Base-by-base conservation (phyloP, 2,113 vertebrate genomes). In the Peromyscus leucopus region DNA sequence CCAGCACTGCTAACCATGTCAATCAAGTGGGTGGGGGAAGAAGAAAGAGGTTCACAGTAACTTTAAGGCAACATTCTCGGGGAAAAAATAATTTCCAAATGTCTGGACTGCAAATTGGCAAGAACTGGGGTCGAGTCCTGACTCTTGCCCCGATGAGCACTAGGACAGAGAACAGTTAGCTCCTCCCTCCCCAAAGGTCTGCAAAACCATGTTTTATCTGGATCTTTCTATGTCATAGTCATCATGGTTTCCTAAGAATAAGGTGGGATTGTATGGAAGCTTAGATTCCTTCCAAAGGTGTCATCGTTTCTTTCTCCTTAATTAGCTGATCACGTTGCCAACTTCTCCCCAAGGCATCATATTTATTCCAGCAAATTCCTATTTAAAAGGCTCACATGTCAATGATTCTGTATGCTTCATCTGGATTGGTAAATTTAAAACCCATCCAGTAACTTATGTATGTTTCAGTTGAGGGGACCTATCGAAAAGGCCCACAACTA, bases 251-350 rank as follows among this genome's bases (percentile, higher is more conserved):
- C 97, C 83, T 79, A 95, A 95, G 94, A 96, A 83, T 61, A 79
- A 90, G 96, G 69, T 93, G 91, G 96, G 97, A 92, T 97, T 97
- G 93, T 28, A 90, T 69, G 75, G 91, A 91, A 93, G 89, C 94
- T 95, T 61, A 98, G 95, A 97, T 97, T 96, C 93, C 87, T 97
- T 98, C 96, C 97, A 97, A 97, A 97, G 96, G 89, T 96, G 95
- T 92, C 96, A 90, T 96, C 93, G 36, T 93, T 96, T 95, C 91
- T 90, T 85, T 94, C 87, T 89, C 71, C 96, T 97, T 98, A 98
- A 97, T 98, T 96, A 97, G 96, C 82, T 92, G 87, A 80, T 93
- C 65, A 24, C 65, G 86, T 42, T 96, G 94, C 96, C 95, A 98
- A 93, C 80, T 94, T 97, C 90, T 90, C 96, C 96, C 90, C 80